A percentile compares a stretch with the other conserved stretches of the same genome.
phyloP scores from a whole-genome alignment of 2,888 invertebrate genomes.

The Sicus ferrugineus region DNA sequence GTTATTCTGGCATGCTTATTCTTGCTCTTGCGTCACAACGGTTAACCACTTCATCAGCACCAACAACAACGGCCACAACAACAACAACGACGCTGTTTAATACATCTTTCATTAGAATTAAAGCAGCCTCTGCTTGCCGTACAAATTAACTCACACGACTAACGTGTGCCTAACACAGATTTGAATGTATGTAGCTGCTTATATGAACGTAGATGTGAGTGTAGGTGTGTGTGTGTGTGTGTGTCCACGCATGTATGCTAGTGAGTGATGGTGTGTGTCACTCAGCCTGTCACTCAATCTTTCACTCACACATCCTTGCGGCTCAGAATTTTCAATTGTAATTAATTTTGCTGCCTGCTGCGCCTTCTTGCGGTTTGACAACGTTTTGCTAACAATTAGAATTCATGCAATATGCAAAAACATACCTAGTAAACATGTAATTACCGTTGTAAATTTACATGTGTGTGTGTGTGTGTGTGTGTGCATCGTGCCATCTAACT shows the following conservation, averaged over 20 bases:
- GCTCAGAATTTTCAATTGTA: constrained; percentile 22
- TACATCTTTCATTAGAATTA: constrained; percentile 26
- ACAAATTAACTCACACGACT: constrained; percentile 21
- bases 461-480: neutral
- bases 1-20: neutral
- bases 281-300: neutral
- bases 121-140: constrained; percentile 18
- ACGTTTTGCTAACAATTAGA: constrained; percentile 25
- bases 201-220: neutral
- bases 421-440: constrained; percentile 33
- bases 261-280: neutral
- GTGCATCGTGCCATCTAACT: neutral
- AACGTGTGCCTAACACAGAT: constrained; percentile 1
- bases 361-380: constrained; percentile 19
- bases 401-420: constrained; percentile 13
- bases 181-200: neutral
- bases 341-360: constrained; percentile 22
- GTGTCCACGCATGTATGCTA: neutral
- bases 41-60: constrained; percentile 27
- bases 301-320: constrained; percentile 5
- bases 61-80: constrained; percentile 16
- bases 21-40: constrained; percentile 8
- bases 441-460: no score
- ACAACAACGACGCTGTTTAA: constrained; percentile 25
- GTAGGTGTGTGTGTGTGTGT: constrained; percentile 20